Conservation (phyloP, 2,888 invertebrate genomes). For the Erannis defoliaria region DNA sequence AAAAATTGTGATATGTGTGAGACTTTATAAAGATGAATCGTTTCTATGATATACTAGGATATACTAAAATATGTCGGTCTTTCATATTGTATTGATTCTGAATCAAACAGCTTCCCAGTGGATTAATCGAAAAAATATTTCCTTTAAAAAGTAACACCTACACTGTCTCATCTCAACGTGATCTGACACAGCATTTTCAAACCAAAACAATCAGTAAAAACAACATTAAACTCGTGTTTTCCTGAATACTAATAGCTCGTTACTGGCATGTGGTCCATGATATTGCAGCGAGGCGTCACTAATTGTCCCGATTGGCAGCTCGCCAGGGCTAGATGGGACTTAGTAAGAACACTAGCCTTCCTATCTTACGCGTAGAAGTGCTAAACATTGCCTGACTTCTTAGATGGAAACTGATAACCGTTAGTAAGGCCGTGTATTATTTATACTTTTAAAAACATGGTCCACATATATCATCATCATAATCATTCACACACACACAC, state of each 20-base stretch:
- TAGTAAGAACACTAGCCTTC: slow-evolving; percentile 17
- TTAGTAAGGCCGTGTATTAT: too few species aligned
- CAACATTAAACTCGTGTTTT: background rate
- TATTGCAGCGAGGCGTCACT: slow-evolving; percentile 25
- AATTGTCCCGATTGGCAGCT: slow-evolving; percentile 34
- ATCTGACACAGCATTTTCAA: background rate
- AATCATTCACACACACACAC: too few species aligned
- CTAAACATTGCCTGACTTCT: background rate
- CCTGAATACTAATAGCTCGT: background rate
- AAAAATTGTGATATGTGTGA: too few species aligned
- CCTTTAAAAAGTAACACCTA: background rate
- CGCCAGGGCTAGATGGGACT: slow-evolving; percentile 37
- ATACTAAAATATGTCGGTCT: too few species aligned
- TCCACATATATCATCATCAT: too few species aligned
- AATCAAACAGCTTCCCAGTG: too few species aligned
- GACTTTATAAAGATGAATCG: too few species aligned
- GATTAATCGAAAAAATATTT: too few species aligned
- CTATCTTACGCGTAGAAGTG: background rate
- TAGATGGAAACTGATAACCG: too few species aligned
- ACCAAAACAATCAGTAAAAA: background rate
- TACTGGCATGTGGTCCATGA: slow-evolving; percentile 5
- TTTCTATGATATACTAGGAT: too few species aligned
- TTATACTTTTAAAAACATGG: too few species aligned
- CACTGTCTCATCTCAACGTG: background rate
- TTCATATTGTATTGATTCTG: too few species aligned